Conservation (phyloP, 2,113 vertebrate genomes). For the Empidonax traillii region DNA sequence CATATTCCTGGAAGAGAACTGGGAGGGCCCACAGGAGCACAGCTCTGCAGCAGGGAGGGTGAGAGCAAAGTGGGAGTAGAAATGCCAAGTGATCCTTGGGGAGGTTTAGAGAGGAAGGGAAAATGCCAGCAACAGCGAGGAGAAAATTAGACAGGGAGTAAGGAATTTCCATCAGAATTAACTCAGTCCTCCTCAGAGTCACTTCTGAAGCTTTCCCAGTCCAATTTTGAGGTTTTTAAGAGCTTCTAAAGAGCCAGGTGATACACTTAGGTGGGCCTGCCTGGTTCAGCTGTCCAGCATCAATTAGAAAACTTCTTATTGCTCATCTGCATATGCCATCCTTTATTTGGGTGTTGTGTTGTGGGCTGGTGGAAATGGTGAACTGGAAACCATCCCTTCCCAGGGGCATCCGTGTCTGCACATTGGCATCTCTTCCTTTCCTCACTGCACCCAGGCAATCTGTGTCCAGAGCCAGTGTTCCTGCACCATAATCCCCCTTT, state of each 20-base stretch:
- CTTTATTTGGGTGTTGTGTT: no score
- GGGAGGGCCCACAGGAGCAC: neutral
- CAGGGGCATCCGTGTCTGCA: rapidly evolving
- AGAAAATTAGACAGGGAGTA: neutral
- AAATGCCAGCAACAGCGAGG: neutral
- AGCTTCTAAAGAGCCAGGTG: neutral
- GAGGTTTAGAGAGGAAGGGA: neutral
- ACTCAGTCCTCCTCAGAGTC: neutral
- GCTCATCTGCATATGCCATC: neutral
- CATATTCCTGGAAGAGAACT: rapidly evolving
- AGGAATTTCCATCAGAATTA: neutral
- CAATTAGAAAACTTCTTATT: neutral
- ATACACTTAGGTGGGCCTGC: neutral
- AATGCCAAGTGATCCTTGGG: neutral
- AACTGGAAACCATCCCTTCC: no score
- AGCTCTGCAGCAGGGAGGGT: neutral
- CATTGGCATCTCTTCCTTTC: neutral
- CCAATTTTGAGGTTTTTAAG: neutral
- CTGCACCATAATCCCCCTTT: neutral
- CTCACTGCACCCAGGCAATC: neutral
- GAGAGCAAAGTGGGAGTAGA: neutral
- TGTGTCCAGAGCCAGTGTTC: neutral
- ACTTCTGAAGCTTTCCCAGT: neutral
- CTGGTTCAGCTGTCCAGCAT: neutral
- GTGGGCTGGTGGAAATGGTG: neutral